These are phyloP conservation scores for Anthoptus insignis DNA, from an alignment of 2,888 invertebrate genomes.

Conservation along the genomic window DNA sequence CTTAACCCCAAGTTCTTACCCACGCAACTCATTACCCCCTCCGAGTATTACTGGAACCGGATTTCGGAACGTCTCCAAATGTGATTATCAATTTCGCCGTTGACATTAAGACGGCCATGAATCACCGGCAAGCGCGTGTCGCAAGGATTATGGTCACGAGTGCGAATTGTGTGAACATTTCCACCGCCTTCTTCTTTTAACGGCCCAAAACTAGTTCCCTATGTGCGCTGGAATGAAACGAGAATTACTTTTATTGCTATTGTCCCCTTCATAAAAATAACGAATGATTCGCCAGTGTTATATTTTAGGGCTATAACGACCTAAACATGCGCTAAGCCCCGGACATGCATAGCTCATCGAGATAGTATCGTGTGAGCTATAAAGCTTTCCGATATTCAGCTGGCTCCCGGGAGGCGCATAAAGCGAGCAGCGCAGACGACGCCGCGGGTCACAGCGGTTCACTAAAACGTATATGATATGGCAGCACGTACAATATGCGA, in stretches of 20 bases:
- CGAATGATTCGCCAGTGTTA: constrained; percentile 22
- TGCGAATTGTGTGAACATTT: constrained; percentile 43
- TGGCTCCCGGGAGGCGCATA: constrained; percentile 49
- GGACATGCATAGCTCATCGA: constrained; percentile 40
- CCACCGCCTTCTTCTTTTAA: constrained; percentile 41
- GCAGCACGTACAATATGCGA: constrained; percentile 25
- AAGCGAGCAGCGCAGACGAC: constrained; percentile 46
- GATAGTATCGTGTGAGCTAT: constrained; percentile 46
- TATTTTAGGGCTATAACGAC: constrained; percentile 31
- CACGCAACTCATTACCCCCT: constrained; percentile 50
- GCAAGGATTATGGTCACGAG: constrained; percentile 39
- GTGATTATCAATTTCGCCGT: constrained; percentile 57
- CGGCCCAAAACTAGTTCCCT: constrained; percentile 34
- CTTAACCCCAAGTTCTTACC: constrained; percentile 59
- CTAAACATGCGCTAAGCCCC: constrained; percentile 30
- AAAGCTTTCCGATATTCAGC: constrained; percentile 49
- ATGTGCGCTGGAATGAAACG: constrained; percentile 15
- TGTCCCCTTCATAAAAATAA: constrained; percentile 31
- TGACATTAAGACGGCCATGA: constrained; percentile 71
- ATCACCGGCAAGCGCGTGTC: constrained; percentile 56
- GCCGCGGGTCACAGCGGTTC: constrained; percentile 41
- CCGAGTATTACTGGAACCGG: constrained; percentile 30
- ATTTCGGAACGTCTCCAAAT: constrained; percentile 57
- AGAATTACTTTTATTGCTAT: constrained; percentile 34
- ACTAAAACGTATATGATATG: constrained; percentile 32